Conservation (phyloP, 2,888 invertebrate species). For the Oscheius onirici region DNA sequence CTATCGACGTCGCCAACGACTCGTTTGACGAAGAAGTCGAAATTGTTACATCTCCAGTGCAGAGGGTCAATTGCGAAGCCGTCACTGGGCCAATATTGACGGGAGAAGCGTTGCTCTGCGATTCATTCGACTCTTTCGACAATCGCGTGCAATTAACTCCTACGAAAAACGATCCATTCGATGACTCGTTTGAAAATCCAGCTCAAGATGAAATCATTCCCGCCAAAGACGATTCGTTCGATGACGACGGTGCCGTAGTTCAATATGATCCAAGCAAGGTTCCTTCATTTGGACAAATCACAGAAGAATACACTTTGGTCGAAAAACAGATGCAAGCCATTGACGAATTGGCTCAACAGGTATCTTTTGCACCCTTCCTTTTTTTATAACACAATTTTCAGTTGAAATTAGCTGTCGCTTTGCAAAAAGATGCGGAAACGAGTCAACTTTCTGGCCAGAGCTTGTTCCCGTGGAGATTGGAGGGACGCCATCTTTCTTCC, state of each 20-base stretch:
- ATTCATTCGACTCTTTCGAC: too few species aligned
- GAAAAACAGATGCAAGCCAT: slow-evolving; percentile 6
- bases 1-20: neutral
- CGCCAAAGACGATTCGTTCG: slow-evolving; percentile 7
- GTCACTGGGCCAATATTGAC: too few species aligned
- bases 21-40: neutral
- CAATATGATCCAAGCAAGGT: neutral
- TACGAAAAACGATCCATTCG: neutral
- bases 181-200: neutral
- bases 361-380: too few species aligned
- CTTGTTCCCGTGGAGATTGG: neutral
- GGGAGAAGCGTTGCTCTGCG: too few species aligned
- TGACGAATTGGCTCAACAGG: slow-evolving; percentile 23
- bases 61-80: too few species aligned
- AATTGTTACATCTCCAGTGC: too few species aligned
- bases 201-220: neutral
- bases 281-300: neutral
- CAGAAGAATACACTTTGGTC: neutral
- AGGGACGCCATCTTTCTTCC: slow-evolving; percentile 2
- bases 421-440: slow-evolving; percentile 9
- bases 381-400: neutral
- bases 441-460: neutral
- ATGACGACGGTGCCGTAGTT: neutral
- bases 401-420: slow-evolving; percentile 21
- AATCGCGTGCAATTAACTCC: too few species aligned